Evolutionary conservation across 2,888 invertebrate genomes (phyloP), one percentile per base, ranked within the genome.

Genomic region (Morinoia aosen): DNA sequence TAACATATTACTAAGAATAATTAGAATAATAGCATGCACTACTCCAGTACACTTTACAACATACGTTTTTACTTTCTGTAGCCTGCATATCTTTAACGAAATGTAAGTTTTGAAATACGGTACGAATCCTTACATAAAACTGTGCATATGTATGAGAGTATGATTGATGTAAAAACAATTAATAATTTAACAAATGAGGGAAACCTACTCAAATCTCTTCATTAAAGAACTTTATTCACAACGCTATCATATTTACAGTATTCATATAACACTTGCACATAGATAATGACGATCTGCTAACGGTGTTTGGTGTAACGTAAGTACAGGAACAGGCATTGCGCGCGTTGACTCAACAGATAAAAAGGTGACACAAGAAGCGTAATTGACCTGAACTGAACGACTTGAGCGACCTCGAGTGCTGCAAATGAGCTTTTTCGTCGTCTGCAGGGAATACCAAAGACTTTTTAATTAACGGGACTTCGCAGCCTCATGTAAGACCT

Each of bases 281-380:
- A 33, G 16, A 33, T 16, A 76, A 76, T 76, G 76, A 33, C 25
- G 25, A 76, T 76, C 76, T 76, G 33, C 76, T 33, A 76, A 76
- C 76, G 76, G 76, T 19, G 76, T 76, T 76, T 33, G 76, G 25
- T 3, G 25, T 33, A 16, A 76, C 76, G 33, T 16, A 61, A 3
- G 25, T 76, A 76, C 76, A 76, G 76, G 76, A 76, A 76, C 25
- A 10, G 33, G 76, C 3, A 76, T 33, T 10, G 76, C 76, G 19
- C 76, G 76, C 16, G 33, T 76, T 76, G 25, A 0, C 8, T 10
- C 25, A 16, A 10, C 33, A 33, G 76, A 16, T 25, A 76, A 76
- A 76, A 76, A 33, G 76, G 76, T 76, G 76, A 76, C 76, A 76
- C 76, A 76, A 76, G 76, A 76, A 76, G 76, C 76, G 33, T 76